Base-by-base conservation (phyloP, 1,140 invertebrate species). In the Cherax quadricarinatus region DNA sequence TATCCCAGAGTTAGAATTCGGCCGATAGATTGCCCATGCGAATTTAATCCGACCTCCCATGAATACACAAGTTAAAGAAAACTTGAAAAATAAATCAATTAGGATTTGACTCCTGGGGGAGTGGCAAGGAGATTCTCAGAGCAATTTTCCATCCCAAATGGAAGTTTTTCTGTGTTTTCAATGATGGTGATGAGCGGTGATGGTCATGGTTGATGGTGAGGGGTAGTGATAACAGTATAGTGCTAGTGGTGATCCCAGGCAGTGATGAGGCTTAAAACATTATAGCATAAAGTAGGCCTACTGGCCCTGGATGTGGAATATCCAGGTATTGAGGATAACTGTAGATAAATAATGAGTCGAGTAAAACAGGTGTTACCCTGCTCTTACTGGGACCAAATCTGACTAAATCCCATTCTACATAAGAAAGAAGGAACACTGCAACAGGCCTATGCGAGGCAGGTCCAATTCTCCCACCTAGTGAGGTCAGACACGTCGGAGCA, bases 41-140 rank as follows among this genome's bases (percentile, higher is more conserved):
- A 66, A 41, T 85, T 57, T 85, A 62, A 85, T 82, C 80, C 80
- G 18, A 21, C 80, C n/a, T 82, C 48, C 80, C 84, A 82, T 82
- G 80, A 82, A 82, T 82, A 82, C 80, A 24, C 49, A 82, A 82
- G 80, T 82, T 57, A 82, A 82, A 82, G 80, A 82, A 82, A 82
- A 82, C 80, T 75, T n/a, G 80, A 41, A 53, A 82, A 82, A 82
- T 53, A 53, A 82, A 82, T 51, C 80, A 82, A 82, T 82, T 53
- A 82, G 80, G 80, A 82, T 82, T 82, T 82, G n/a, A 82, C 80
- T 82, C 49, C 18, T 30, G 70, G 70, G 6, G 70, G 62, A n/a
- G 14, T 16, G 62, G 21, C 10, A 75, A 24, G 21, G n/a, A 30
- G 6, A 30, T 30, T 30, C 70, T 12, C 12, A 75, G 53, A 75